Conservation (phyloP, 2,797 vertebrate species). For the Diplodus puntazzo region DNA sequence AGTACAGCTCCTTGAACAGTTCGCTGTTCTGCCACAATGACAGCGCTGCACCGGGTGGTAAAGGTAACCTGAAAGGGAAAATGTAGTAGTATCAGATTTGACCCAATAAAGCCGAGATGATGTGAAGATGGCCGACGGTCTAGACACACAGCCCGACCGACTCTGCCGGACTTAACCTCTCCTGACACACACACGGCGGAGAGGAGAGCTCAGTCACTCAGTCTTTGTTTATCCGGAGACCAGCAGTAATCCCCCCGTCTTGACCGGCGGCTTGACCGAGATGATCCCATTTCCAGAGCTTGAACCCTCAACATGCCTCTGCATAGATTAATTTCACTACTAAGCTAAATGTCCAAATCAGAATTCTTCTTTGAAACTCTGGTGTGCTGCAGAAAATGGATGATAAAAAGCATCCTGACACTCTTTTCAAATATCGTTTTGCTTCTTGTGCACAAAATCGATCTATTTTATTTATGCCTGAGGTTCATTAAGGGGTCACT, state of each 20-base stretch:
- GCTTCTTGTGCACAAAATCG: not conserved
- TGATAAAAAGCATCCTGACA: not conserved
- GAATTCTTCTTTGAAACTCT: not conserved
- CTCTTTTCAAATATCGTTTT: no score
- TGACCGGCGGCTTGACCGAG: not conserved
- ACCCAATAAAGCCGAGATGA: not conserved
- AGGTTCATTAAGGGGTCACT: no score
- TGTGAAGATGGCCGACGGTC: not conserved
- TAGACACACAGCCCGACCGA: constrained; percentile 2
- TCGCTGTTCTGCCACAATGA: constrained; percentile 94
- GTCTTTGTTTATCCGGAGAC: constrained; percentile 49
- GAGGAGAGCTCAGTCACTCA: constrained; percentile 10
- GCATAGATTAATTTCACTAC: not conserved
- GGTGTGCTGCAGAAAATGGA: not conserved
- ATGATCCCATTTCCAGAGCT: constrained; percentile 12
- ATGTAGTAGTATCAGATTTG: not conserved
- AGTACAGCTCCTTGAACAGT: constrained; percentile 92
- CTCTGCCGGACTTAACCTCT: constrained; percentile 22
- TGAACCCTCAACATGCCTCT: constrained; percentile 24
- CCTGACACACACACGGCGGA: constrained; percentile 9
- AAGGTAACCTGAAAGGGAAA: constrained; percentile 86
- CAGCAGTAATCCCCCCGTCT: constrained; percentile 28
- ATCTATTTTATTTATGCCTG: no score
- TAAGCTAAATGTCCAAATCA: not conserved
- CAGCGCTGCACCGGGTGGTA: constrained; percentile 93